Evolutionary conservation across 2,888 invertebrate species (phyloP).

Genomic region (Heterodera filipjevi): DNA sequence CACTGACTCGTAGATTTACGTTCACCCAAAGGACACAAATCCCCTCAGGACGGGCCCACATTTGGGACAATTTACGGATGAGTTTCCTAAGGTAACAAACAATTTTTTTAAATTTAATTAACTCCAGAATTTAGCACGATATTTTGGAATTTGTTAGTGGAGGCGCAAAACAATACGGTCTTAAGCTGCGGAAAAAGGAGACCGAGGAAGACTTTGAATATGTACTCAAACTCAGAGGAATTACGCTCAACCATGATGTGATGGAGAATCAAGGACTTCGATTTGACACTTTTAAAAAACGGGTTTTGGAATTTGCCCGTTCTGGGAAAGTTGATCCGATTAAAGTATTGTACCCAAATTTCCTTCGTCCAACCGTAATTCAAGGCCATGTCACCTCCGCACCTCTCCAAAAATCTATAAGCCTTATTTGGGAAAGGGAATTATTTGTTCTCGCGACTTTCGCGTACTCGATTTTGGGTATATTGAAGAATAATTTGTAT

Average conservation of each 20-base stretch:
- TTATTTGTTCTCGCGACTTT: neutral
- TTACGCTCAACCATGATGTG: neutral
- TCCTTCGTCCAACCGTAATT: conserved; percentile 10
- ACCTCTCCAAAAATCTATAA: conserved; percentile 12
- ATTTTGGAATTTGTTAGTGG: conserved; percentile 13
- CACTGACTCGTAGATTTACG: conserved; percentile 12
- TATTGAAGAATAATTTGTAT: neutral
- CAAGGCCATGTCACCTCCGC: neutral
- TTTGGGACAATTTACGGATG: conserved; percentile 17
- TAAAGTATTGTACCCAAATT: neutral
- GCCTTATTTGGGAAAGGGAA: conserved; percentile 17
- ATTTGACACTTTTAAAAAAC: conserved; percentile 13
- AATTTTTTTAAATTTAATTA: neutral
- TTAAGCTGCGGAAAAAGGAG: neutral
- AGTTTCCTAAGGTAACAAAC: conserved; percentile 1
- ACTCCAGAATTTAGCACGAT: neutral
- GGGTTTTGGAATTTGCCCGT: conserved; percentile 9
- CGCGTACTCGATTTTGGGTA: conserved; percentile 20
- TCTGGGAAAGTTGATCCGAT: neutral
- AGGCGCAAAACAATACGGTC: neutral
- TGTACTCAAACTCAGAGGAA: neutral
- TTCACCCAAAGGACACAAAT: neutral
- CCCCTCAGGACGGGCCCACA: neutral
- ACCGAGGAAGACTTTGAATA: neutral
- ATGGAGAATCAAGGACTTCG: neutral